Conservation (phyloP, 1,140 invertebrate species). For the Akabosia matsudoensis region DNA sequence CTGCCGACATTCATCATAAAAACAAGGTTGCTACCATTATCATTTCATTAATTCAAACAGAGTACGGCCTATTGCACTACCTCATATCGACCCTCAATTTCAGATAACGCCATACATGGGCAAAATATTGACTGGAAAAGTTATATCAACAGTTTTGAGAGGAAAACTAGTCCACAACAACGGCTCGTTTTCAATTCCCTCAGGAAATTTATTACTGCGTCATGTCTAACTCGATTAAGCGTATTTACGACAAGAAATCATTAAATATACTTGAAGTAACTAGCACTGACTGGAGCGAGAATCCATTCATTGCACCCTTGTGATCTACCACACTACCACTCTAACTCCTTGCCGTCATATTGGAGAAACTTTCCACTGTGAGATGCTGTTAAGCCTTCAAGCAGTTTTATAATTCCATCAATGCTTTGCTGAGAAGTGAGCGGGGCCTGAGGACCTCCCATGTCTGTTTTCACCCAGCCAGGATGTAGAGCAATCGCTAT, state of each 20-base stretch:
- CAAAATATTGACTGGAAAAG: slow-evolving; percentile 57
- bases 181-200: slow-evolving; percentile 46
- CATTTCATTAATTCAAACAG: slow-evolving; percentile 34
- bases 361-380: slow-evolving; percentile 73
- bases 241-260: too few relatives aligned
- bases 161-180: slow-evolving; percentile 54
- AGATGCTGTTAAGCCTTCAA: slow-evolving; percentile 60
- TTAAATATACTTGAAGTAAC: too few relatives aligned
- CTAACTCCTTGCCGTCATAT: slow-evolving; percentile 68
- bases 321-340: slow-evolving; percentile 67
- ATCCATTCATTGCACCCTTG: too few relatives aligned
- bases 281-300: too few relatives aligned
- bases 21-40: slow-evolving; percentile 1
- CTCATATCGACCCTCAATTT: too few relatives aligned
- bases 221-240: too few relatives aligned
- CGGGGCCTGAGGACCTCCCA: slow-evolving; percentile 77
- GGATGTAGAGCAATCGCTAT: slow-evolving; percentile 74
- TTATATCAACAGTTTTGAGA: slow-evolving; percentile 60
- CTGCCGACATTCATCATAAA: slow-evolving; percentile 15
- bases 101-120: slow-evolving; percentile 61
- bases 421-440: slow-evolving; percentile 66
- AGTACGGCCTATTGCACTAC: slow-evolving; percentile 48
- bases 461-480: slow-evolving; percentile 82
- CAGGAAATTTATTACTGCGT: slow-evolving; percentile 48
- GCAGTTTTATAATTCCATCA: slow-evolving; percentile 62